phyloP scores from a whole-genome alignment of 2,797 vertebrate species.

The Orientallactaga sibirica region DNA sequence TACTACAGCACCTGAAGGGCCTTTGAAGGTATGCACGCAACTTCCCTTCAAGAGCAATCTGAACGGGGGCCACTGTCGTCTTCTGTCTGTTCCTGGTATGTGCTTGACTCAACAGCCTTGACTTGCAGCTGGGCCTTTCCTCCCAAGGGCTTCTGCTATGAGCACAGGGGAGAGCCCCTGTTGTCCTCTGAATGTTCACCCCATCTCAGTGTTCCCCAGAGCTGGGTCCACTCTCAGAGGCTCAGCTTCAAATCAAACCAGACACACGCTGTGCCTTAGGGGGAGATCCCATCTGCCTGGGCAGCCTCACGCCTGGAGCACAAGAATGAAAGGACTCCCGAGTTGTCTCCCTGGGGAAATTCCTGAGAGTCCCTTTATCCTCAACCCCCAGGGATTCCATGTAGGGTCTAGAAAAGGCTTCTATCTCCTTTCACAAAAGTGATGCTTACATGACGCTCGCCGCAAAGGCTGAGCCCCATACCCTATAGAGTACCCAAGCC shows the following conservation, averaged over 20 bases:
- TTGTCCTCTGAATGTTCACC: neutral
- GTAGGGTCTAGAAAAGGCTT: neutral
- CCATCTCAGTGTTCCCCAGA: neutral
- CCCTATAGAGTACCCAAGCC: neutral
- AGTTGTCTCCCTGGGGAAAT: neutral
- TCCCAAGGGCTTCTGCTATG: neutral
- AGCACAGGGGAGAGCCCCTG: neutral
- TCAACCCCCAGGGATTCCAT: neutral
- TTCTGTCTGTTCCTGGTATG: neutral
- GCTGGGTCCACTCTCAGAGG: neutral
- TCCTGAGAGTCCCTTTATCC: neutral
- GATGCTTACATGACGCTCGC: accelerated
- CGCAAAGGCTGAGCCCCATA: neutral
- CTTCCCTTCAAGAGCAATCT: neutral
- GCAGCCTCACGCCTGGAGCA: neutral
- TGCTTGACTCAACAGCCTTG: neutral
- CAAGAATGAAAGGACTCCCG: neutral
- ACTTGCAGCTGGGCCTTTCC: neutral
- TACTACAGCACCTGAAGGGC: neutral
- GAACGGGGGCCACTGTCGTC: neutral
- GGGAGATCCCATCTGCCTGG: neutral
- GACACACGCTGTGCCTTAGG: neutral
- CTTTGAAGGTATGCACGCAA: neutral
- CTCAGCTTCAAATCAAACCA: neutral
- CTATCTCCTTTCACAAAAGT: neutral